phyloP scores from a whole-genome alignment of 2,797 vertebrate species.

The Sternotherus odoratus region DNA sequence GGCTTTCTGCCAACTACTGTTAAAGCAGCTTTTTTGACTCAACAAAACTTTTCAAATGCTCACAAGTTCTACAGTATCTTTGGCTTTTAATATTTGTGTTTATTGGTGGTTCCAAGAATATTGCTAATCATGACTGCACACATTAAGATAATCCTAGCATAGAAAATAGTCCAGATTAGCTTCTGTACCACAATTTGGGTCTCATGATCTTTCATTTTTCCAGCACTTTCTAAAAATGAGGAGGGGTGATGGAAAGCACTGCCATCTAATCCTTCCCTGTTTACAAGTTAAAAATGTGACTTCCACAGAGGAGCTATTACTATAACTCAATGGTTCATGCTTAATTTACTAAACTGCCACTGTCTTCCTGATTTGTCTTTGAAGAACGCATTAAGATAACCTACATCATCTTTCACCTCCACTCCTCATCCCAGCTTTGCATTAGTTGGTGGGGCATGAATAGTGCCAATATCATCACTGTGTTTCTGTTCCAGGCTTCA shows the following conservation, averaged over 20 bases:
- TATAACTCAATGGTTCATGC: no score
- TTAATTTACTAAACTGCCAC: no score
- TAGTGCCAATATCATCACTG: neutral
- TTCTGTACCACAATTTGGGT: neutral
- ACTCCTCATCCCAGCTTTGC: no score
- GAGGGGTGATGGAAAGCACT: neutral
- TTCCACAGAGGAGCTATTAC: neutral
- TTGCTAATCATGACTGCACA: neutral
- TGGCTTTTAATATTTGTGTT: no score
- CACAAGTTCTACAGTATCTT: no score
- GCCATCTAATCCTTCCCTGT: neutral
- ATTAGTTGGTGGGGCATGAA: neutral
- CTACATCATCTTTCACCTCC: no score
- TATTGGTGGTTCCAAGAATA: neutral
- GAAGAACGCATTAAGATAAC: neutral
- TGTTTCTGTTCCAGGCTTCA: neutral
- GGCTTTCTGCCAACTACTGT: neutral
- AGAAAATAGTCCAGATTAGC: neutral
- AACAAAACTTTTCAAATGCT: no score
- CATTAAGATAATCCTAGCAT: neutral
- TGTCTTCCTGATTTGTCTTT: neutral
- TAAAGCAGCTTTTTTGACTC: neutral
- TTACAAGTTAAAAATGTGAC: neutral
- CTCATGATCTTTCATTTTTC: neutral
- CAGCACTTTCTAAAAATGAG: neutral